These are phyloP conservation scores for Panzeria rudis DNA, from an alignment of 2,888 invertebrate species.

Conservation along the genomic window DNA sequence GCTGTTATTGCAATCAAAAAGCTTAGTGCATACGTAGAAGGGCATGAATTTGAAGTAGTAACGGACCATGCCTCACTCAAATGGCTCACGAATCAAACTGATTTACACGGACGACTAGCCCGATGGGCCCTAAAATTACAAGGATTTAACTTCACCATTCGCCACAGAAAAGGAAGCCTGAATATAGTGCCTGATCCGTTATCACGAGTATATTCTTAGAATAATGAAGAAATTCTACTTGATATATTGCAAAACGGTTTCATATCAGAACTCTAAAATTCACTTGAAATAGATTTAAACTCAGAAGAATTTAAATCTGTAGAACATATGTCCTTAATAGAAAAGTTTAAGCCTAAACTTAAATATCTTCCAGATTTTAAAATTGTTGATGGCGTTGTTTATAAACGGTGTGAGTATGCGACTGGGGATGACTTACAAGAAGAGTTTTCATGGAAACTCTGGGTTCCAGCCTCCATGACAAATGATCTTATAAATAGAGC, in stretches of 20 bases:
- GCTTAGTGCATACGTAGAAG: conserved; percentile 6
- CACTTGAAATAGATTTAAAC: conserved; percentile 9
- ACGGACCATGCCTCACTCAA: neutral
- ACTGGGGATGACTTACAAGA: conserved; percentile 18
- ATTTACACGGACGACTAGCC: no score
- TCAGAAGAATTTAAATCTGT: neutral
- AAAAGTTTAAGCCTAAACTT: neutral
- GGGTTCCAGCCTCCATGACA: conserved; percentile 12
- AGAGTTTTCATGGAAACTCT: conserved; percentile 39
- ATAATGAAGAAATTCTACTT: conserved; percentile 4
- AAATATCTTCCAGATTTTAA: neutral
- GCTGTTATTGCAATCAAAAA: conserved; percentile 12
- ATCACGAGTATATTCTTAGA: neutral
- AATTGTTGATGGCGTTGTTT: conserved; percentile 26
- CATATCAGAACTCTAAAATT: neutral
- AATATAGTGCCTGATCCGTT: no score
- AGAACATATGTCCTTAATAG: neutral
- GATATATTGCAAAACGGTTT: neutral
- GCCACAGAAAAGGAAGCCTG: no score
- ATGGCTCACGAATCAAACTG: no score
- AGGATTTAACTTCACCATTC: no score
- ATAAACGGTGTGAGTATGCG: conserved; percentile 18
- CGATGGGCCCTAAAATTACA: no score
- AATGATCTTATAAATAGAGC: neutral
- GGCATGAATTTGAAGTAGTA: conserved; percentile 11